These are phyloP conservation scores for Antheraea mylitta DNA, from an alignment of 1,140 invertebrate species.

Conservation along the genomic window DNA sequence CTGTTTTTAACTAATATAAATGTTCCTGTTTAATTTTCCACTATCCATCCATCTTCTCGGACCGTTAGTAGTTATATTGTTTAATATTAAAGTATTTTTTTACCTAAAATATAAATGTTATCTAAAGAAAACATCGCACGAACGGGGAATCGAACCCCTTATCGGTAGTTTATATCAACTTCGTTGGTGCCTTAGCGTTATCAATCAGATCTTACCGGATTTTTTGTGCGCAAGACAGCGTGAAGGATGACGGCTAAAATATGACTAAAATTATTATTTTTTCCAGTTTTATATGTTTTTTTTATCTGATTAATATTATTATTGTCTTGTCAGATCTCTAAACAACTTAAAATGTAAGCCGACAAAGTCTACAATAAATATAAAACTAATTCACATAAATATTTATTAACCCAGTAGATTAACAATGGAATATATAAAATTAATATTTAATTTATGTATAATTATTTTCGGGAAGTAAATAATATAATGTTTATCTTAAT, in stretches of 20 bases:
- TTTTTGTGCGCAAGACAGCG: conserved; percentile 41
- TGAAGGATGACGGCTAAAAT: background rate
- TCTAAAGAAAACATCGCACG: conserved; percentile 48
- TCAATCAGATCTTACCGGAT: conserved; percentile 41
- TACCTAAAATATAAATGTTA: conserved; percentile 50
- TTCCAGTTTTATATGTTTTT: background rate
- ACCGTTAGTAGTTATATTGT: conserved; percentile 2
- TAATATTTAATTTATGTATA: background rate
- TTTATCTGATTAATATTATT: background rate
- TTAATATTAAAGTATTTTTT: conserved; percentile 29
- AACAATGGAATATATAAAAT: background rate
- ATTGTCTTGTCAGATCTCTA: background rate
- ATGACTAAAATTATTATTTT: background rate
- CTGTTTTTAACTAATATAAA: too few species aligned
- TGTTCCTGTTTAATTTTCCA: background rate
- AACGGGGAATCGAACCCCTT: conserved; percentile 54
- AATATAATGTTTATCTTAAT: too few species aligned
- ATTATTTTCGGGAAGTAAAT: background rate
- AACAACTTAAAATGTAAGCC: background rate
- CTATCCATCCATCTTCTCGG: background rate
- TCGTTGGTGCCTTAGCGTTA: conserved; percentile 48
- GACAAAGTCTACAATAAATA: background rate
- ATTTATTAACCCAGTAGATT: background rate
- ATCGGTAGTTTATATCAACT: conserved; percentile 48
- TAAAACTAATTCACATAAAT: background rate